These are phyloP conservation scores for Coranthus polyacanthus DNA, from an alignment of 2,797 vertebrate species.

Conservation along the genomic window DNA sequence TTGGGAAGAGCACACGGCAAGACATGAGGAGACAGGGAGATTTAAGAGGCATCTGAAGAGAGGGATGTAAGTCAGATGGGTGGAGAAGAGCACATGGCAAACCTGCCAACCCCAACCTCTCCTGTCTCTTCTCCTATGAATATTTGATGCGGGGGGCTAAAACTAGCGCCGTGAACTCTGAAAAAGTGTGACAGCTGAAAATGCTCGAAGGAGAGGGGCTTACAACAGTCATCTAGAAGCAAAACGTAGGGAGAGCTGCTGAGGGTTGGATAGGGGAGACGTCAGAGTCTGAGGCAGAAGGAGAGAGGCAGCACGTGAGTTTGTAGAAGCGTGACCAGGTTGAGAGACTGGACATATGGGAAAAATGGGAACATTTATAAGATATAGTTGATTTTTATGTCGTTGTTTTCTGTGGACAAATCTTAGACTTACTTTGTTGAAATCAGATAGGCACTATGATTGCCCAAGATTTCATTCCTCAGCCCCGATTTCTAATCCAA, in stretches of 20 bases:
- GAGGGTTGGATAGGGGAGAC: neutral
- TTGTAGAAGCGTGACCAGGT: conserved; percentile 33
- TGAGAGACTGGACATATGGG: neutral
- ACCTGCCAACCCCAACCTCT: conserved; percentile 79
- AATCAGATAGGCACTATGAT: neutral
- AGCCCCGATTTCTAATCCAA: neutral
- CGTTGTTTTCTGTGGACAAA: too few relatives aligned
- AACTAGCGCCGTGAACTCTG: conserved; percentile 89
- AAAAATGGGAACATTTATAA: neutral
- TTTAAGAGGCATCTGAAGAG: conserved; percentile 36
- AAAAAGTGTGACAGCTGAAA: conserved; percentile 91
- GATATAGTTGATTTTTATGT: neutral
- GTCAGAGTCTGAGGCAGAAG: conserved; percentile 22
- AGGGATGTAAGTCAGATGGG: conserved; percentile 86
- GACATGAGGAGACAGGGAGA: conserved; percentile 72
- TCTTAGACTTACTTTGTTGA: neutral
- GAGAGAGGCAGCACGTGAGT: conserved; percentile 23
- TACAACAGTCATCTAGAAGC: conserved; percentile 50
- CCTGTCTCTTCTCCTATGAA: conserved; percentile 85
- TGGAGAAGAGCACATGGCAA: conserved; percentile 88
- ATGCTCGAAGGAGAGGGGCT: conserved; percentile 84
- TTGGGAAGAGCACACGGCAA: conserved; percentile 66
- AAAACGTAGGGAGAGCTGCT: conserved; percentile 39
- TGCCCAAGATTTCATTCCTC: neutral
- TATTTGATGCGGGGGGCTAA: conserved; percentile 93